Conservation (phyloP, 1,140 invertebrate species). For the Agraylea sexmaculata region DNA sequence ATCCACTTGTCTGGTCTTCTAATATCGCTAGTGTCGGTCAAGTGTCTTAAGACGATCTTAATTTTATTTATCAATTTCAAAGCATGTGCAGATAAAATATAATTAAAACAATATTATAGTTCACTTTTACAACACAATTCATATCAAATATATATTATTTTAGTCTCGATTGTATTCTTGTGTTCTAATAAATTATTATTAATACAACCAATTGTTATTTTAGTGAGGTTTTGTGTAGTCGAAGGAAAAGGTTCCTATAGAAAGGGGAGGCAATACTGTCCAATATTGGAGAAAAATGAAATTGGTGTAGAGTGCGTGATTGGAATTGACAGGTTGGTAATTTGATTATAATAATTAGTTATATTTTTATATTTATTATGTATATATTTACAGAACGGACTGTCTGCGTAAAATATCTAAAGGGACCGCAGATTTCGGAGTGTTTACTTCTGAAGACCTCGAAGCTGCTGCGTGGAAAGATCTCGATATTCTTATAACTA, state of each 20-base stretch:
- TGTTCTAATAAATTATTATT: no score
- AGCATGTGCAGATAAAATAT: no score
- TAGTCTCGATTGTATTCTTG: no score
- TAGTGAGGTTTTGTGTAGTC: slow-evolving; percentile 57
- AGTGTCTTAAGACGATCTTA: no score
- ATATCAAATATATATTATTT: no score
- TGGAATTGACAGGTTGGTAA: slow-evolving; percentile 47
- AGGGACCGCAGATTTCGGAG: slow-evolving; percentile 67
- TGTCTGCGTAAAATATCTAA: slow-evolving; percentile 63
- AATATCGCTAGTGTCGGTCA: no score
- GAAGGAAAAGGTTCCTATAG: slow-evolving; percentile 46
- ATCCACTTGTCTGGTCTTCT: no score
- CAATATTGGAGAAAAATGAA: slow-evolving; percentile 39
- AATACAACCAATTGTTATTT: no score
- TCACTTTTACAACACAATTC: no score
- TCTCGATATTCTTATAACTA: slow-evolving; percentile 53
- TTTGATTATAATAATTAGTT: slow-evolving; percentile 6
- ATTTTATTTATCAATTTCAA: no score
- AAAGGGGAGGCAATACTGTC: slow-evolving; percentile 45
- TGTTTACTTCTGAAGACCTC: slow-evolving; percentile 70
- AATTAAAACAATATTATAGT: no score
- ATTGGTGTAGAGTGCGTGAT: slow-evolving; percentile 51
- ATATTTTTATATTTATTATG: slow-evolving; percentile 5
- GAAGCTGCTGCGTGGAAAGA: slow-evolving; percentile 56
- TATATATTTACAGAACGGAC: slow-evolving; percentile 50